Evolutionary conservation across 1,140 invertebrate species (phyloP).

Genomic region (Meloidogyne hapla): DNA sequence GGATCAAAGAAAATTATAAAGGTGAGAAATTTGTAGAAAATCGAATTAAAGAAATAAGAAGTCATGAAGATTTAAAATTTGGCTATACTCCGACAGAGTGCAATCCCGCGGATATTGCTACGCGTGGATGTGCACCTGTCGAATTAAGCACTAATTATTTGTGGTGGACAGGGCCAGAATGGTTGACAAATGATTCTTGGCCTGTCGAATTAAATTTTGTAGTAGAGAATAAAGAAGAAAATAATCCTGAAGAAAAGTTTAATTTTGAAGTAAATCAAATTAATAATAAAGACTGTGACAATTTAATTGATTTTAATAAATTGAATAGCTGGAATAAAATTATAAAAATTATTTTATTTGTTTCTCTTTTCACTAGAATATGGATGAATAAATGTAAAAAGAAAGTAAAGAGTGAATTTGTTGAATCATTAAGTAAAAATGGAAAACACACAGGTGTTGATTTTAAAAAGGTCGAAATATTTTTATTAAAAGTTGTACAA

Average conservation of each 20-base stretch:
- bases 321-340: slow-evolving; percentile 8
- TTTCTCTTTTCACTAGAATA: not conserved
- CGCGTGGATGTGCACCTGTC: not conserved
- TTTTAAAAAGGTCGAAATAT: not conserved
- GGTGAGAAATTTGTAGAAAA: slow-evolving; percentile 1
- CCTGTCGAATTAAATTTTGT: not conserved
- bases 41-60: slow-evolving; percentile 5
- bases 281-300: not conserved
- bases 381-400: not conserved
- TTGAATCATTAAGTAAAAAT: not conserved
- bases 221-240: not conserved
- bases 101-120: slow-evolving; percentile 9
- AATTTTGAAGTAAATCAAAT: not conserved
- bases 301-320: not conserved
- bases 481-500: not conserved
- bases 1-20: not conserved
- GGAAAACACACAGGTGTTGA: not conserved
- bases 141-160: not conserved
- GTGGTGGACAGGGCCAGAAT: not conserved
- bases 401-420: not conserved
- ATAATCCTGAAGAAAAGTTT: not conserved
- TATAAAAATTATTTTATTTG: not conserved
- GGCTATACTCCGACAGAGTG: slow-evolving; percentile 1
- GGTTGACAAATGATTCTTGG: not conserved
- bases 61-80: not conserved